These are phyloP conservation scores for Dasypus novemcinctus DNA, from an alignment of 2,113 vertebrate genomes.

Conservation along the genomic window DNA sequence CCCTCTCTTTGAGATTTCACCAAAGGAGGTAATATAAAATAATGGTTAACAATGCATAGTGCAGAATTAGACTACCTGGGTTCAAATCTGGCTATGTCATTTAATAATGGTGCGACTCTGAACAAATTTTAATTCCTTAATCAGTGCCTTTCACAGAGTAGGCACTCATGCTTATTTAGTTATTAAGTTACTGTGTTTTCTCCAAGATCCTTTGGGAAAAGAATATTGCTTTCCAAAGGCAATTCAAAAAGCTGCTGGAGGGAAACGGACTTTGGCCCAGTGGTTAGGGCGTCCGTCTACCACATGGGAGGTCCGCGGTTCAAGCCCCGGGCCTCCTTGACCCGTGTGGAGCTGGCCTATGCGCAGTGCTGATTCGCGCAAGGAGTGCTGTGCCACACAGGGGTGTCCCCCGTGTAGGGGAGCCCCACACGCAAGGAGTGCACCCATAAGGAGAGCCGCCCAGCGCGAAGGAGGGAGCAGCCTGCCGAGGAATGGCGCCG, in stretches of 20 bases:
- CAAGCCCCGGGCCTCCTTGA: too few species aligned
- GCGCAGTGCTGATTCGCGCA: too few species aligned
- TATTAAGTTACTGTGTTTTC: not conserved
- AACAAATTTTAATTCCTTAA: constrained; percentile 29
- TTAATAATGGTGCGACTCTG: not conserved
- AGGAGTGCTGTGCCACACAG: too few species aligned
- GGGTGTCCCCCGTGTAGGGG: too few species aligned
- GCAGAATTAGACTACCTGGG: not conserved
- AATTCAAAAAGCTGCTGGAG: not conserved
- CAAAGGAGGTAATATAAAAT: not conserved
- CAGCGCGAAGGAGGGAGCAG: too few species aligned
- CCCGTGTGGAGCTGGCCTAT: too few species aligned
- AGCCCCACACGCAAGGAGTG: too few species aligned
- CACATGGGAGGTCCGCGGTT: too few species aligned
- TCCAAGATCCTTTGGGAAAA: not conserved
- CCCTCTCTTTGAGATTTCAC: not conserved
- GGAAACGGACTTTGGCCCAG: too few species aligned
- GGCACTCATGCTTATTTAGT: not conserved
- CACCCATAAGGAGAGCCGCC: too few species aligned
- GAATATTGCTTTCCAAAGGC: not conserved
- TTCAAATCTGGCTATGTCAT: not conserved
- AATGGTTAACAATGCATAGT: not conserved
- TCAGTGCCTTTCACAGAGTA: not conserved
- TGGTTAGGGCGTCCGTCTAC: too few species aligned
- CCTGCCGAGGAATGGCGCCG: too few species aligned